Evolutionary conservation across 2,113 vertebrate species (phyloP).

Genomic region (Ctenodactylus gundi): DNA sequence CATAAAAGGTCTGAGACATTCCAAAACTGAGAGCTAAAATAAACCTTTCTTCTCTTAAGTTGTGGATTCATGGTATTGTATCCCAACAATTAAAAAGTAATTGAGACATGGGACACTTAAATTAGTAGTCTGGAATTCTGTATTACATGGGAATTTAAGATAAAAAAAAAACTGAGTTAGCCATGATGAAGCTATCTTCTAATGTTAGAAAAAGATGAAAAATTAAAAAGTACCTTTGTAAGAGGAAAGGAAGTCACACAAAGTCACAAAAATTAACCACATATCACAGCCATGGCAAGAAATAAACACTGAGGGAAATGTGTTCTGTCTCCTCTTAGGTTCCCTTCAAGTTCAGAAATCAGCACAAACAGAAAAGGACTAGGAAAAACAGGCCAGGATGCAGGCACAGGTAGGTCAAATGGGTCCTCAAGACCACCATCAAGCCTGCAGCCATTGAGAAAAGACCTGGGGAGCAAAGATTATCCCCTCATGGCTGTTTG

Average conservation of each 20-base stretch:
- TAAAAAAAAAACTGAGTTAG: neutral
- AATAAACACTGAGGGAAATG: neutral
- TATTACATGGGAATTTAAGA: neutral
- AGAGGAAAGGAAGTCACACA: neutral
- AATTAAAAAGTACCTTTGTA: neutral
- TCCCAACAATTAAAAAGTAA: too few species aligned
- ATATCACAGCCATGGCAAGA: neutral
- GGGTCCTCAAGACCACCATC: neutral
- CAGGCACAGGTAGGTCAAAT: fast-evolving
- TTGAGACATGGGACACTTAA: too few species aligned
- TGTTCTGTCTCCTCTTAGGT: neutral
- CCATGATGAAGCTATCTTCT: neutral
- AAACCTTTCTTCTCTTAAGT: too few species aligned
- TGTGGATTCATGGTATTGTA: too few species aligned
- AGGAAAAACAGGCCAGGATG: neutral
- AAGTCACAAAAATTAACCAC: neutral
- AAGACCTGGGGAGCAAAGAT: neutral
- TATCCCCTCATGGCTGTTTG: neutral
- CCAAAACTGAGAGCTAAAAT: too few species aligned
- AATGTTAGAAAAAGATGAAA: neutral
- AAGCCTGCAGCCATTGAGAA: neutral
- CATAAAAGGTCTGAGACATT: too few species aligned
- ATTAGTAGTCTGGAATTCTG: neutral
- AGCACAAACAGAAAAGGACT: neutral
- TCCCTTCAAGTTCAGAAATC: neutral